Conservation (phyloP, 30 jellyfish, hydroid and myxozoan genomes). For the Turritopsis rubra region DNA sequence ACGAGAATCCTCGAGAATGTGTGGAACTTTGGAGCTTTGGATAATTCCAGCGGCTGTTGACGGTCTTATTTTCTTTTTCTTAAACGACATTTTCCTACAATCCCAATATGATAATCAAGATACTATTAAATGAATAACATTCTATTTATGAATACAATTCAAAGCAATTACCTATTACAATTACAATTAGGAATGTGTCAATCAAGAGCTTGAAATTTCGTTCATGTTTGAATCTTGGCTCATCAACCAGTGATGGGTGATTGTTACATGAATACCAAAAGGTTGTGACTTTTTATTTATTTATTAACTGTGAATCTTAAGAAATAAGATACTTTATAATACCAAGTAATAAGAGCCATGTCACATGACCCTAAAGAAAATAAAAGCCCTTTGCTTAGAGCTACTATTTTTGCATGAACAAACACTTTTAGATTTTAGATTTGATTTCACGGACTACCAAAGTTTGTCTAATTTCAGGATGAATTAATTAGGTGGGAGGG, state of each 20-base stretch:
- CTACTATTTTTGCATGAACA: too few relatives aligned
- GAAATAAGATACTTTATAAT: not conserved
- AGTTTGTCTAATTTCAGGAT: too few relatives aligned
- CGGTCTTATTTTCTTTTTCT: conserved; percentile 46
- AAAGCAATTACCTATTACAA: not conserved
- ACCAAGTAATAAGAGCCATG: too few relatives aligned
- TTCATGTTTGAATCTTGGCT: not conserved
- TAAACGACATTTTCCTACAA: not conserved
- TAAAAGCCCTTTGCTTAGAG: too few relatives aligned
- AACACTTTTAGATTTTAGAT: too few relatives aligned
- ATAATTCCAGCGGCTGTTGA: conserved; percentile 74
- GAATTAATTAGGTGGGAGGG: too few relatives aligned
- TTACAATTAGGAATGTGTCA: not conserved
- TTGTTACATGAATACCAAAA: not conserved
- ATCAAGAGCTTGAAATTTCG: not conserved
- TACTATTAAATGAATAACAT: not conserved
- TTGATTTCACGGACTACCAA: too few relatives aligned
- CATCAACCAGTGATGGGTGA: not conserved
- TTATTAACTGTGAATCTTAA: not conserved
- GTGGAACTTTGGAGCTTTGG: conserved; percentile 68
- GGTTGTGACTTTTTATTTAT: too few relatives aligned
- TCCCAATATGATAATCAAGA: not conserved
- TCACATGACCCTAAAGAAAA: too few relatives aligned
- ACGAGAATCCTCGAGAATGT: conserved; percentile 64
- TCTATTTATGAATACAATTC: not conserved